Evolutionary conservation across 2,888 invertebrate genomes (phyloP), one percentile per base, ranked within the genome.

Genomic region (Pollenia griseotomentosa): DNA sequence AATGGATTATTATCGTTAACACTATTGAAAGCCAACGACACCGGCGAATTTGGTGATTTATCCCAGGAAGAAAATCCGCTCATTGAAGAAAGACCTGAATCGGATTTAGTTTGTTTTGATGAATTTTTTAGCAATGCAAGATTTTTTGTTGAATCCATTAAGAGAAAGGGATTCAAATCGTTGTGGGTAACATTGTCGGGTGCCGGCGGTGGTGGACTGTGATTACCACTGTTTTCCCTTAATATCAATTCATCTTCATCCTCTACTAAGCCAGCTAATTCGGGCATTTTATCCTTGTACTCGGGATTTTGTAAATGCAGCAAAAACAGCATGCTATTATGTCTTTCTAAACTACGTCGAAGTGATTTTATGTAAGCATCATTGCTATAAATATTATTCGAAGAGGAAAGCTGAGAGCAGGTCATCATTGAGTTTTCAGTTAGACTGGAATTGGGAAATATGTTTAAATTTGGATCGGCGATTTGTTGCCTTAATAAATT

Each of bases 11-110:
- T 75, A 16, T 75, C 68, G n/a, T 65, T 77, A 19, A 84, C 87
- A n/a, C 78, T 59, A 1, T 68, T 68, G 5, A 66, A 57, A 33
- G 42, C 4, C 48, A 23, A 79, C 8, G 73, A 40, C 6, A 87
- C 44, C 0, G 97, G 97, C 0, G 97, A 97, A 42, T 96, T 96
- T 5, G 97, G 97, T 48, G 97, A 97, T 94, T 97, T 97, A 92
- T 97, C 97, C 90, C 97, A 94, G 91, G 97, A 97, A 12, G 97
- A 97, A 95, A 97, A 96, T 6, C 97, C 97, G 91, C 97, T 97
- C 96, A 97, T 96, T 8, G 97, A 97, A 0, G 97, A 97, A 73
- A 97, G 93, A 0, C 97, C 97, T 0, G 97, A 97, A 92, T 97
- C 97, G 1, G 97, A 97, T 92, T 97, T 97, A 1, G 96, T 90